phyloP scores from a whole-genome alignment of 2,113 vertebrate genomes.

The Candoia aspera region DNA sequence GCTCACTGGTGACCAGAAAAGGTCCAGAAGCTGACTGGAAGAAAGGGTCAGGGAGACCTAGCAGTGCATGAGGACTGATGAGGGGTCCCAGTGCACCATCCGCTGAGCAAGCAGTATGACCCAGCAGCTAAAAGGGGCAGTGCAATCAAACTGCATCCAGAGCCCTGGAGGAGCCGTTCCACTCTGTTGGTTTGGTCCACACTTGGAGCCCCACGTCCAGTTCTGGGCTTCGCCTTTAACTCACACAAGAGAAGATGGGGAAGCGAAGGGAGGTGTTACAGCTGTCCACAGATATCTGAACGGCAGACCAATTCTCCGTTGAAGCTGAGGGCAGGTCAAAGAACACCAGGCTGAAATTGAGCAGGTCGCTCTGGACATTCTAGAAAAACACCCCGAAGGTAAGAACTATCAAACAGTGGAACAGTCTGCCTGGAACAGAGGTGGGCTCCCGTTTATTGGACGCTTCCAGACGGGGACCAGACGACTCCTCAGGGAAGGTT shows the following conservation, averaged over 20 bases:
- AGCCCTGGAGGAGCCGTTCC: neutral
- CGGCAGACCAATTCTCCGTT: neutral
- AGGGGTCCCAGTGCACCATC: too few relatives aligned
- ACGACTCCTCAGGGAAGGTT: neutral
- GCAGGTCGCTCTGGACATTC: neutral
- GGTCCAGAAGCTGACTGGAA: neutral
- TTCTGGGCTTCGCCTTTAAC: neutral
- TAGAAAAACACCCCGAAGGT: fast-evolving
- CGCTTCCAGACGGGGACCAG: fast-evolving
- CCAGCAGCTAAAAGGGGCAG: neutral
- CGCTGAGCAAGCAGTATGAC: neutral
- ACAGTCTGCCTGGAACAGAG: neutral
- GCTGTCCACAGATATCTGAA: neutral
- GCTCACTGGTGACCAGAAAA: neutral
- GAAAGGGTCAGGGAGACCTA: neutral
- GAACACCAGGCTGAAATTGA: neutral
- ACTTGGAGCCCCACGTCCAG: neutral
- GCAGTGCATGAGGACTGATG: neutral
- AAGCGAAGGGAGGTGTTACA: neutral
- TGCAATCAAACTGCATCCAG: neutral
- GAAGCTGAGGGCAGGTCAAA: neutral
- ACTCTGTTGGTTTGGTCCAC: neutral
- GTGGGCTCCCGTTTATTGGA: neutral
- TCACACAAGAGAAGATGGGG: neutral
- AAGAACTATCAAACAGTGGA: neutral